These are phyloP conservation scores for Paraescarpia echinospica DNA, from an alignment of 1,140 invertebrate species.

Conservation along the genomic window DNA sequence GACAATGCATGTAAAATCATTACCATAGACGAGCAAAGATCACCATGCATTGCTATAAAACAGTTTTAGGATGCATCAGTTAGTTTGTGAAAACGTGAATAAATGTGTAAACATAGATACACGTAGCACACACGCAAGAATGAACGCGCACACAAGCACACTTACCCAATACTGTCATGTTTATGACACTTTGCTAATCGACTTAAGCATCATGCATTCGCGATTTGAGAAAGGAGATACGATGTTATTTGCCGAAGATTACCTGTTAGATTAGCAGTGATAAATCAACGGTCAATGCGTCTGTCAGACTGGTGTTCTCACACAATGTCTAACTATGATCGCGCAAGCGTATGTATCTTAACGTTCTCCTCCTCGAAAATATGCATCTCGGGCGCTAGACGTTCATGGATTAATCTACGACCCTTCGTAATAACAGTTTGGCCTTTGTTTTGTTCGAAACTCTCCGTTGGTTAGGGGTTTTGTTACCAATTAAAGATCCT, in stretches of 20 bases:
- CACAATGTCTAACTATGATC: not conserved
- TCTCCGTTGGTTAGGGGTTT: too few species aligned
- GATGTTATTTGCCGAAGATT: not conserved
- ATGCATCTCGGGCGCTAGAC: too few species aligned
- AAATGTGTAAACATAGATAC: not conserved
- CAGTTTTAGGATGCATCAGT: not conserved
- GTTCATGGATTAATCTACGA: too few species aligned
- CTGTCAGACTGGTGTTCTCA: not conserved
- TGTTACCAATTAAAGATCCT: too few species aligned
- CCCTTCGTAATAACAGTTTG: too few species aligned
- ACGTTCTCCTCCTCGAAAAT: too few species aligned
- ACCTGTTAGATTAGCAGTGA: not conserved
- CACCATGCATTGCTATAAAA: not conserved
- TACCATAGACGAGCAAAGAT: too few species aligned
- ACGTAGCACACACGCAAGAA: not conserved
- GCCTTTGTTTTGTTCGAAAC: too few species aligned
- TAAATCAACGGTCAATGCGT: not conserved
- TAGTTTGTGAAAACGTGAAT: not conserved
- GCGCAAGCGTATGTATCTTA: too few species aligned
- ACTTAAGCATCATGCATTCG: not conserved
- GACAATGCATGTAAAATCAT: too few species aligned
- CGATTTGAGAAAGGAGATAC: not conserved
- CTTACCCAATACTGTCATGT: not conserved
- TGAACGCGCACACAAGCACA: not conserved
- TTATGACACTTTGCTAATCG: not conserved